A percentile compares a stretch with the other conserved stretches of the same genome.
Evolutionary conservation across 2,113 vertebrate species (phyloP).

Genomic region (Hippocampus barbouri): DNA sequence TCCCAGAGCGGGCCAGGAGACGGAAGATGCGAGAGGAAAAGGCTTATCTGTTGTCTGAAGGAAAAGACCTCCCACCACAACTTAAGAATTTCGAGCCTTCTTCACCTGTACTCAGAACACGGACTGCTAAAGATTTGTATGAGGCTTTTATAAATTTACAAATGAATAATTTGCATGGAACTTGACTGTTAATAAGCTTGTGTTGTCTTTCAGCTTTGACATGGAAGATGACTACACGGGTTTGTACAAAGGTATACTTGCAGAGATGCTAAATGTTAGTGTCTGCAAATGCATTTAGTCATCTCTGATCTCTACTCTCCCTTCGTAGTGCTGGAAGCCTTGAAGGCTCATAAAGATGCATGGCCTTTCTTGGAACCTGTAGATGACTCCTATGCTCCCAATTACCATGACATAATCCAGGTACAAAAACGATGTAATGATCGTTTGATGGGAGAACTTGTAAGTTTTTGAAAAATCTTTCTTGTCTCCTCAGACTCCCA

Average conservation of each 20-base stretch:
- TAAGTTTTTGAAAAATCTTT: neutral
- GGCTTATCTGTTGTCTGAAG: slow-evolving; percentile 89
- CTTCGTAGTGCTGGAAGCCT: slow-evolving; percentile 82
- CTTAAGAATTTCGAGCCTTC: slow-evolving; percentile 85
- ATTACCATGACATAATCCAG: slow-evolving; percentile 96
- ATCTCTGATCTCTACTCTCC: slow-evolving; percentile 1
- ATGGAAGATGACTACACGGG: slow-evolving; percentile 94
- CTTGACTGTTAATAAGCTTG: neutral
- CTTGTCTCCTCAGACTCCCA: slow-evolving; percentile 73
- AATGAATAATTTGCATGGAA: neutral
- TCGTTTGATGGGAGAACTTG: neutral
- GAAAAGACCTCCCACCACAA: slow-evolving; percentile 89
- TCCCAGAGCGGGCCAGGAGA: slow-evolving; percentile 86
- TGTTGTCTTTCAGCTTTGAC: slow-evolving; percentile 79
- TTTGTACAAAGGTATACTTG: slow-evolving; percentile 88
- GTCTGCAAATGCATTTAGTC: neutral
- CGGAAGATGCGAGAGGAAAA: slow-evolving; percentile 90
- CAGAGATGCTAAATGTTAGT: neutral
- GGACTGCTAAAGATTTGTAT: slow-evolving; percentile 86
- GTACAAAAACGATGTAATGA: slow-evolving; percentile 59
- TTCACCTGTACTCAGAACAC: slow-evolving; percentile 80
- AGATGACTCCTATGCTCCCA: slow-evolving; percentile 92
- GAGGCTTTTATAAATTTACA: slow-evolving; percentile 37
- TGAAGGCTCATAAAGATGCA: slow-evolving; percentile 94
- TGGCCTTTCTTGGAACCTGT: slow-evolving; percentile 98